These are phyloP conservation scores for Psephotus haematonotus DNA, from an alignment of 2,113 vertebrate genomes.

Conservation along the genomic window DNA sequence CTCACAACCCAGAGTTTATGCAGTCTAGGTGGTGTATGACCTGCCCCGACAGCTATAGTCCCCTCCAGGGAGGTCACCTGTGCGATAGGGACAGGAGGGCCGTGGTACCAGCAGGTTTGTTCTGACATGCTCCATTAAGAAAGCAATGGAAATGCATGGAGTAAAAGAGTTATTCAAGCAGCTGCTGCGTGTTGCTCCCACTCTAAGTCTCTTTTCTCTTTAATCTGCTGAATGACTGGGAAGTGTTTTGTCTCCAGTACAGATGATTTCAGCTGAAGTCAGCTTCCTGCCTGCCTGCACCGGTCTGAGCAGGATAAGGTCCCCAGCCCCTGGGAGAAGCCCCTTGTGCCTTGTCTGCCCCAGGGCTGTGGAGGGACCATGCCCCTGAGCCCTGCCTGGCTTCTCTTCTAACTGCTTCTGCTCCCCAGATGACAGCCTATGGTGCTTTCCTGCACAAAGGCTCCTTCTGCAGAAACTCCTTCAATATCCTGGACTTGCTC, in stretches of 20 bases:
- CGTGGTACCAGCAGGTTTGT: background rate
- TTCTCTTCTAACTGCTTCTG: background rate
- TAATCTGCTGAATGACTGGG: background rate
- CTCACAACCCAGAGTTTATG: background rate
- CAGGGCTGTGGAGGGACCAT: background rate
- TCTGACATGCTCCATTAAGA: background rate
- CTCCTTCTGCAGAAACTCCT: slow-evolving; percentile 97
- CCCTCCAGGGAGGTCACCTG: background rate
- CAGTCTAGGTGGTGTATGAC: background rate
- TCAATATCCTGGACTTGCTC: slow-evolving; percentile 96
- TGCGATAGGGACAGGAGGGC: background rate
- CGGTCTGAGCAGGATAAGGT: background rate
- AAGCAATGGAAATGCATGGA: background rate
- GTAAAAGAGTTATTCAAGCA: background rate
- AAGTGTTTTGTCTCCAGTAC: background rate
- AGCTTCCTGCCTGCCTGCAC: background rate
- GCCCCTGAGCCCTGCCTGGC: background rate
- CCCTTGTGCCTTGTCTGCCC: background rate
- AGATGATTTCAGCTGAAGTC: background rate
- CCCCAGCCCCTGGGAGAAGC: background rate
- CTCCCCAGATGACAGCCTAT: slow-evolving; percentile 90
- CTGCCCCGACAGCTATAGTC: background rate
- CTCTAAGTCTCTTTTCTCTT: background rate
- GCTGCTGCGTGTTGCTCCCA: background rate
- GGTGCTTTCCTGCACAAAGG: slow-evolving; percentile 95